Base-by-base conservation (phyloP, 2,888 invertebrate genomes). In the Drosophila paramelanica region DNA sequence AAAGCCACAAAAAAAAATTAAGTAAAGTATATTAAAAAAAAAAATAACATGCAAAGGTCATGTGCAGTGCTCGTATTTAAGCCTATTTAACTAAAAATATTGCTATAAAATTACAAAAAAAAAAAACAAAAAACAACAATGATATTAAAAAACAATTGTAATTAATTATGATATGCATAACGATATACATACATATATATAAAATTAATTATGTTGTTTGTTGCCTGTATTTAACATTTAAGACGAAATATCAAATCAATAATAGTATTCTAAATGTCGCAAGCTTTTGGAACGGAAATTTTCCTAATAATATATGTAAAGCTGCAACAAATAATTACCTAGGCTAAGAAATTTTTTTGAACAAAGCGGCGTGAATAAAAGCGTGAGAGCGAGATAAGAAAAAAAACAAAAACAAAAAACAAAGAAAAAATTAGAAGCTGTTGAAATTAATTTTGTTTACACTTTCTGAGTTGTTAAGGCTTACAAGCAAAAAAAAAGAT, bases 181-280 rank as follows among this genome's bases (percentile, higher is more conserved):
- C 62, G n/a, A 72, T 43, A 58, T 17, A 60, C 25, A 53, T 8
- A 50, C 10, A 75, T 42, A 67, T 42, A 67, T 42, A 55, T 47
- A 74, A 55, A 66, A 69, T 52, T 70, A 78, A 79, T 69, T 80
- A 66, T 71, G 77, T 76, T 82, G 82, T 86, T 86, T 82, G 85
- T 86, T 85, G 84, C 79, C 82, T 79, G 79, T 81, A 82, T 52
- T 72, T 42, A 69, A 67, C 52, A 67, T 43, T 45, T 53, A 77
- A 81, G 69, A 74, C 53, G 36, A 59, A 53, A 75, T 66, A 77
- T 68, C 67, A 67, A 84, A 70, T 71, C 70, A 77, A 75, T 75
- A 75, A 75, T 75, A 75, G 72, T 52, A 60, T 58, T 72, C 64
- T 72, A 72, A 75, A 60, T 72, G 64, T 65, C 57, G 69, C 73